Base-by-base conservation (phyloP, 2,113 vertebrate species). In the Neoarius graeffei region DNA sequence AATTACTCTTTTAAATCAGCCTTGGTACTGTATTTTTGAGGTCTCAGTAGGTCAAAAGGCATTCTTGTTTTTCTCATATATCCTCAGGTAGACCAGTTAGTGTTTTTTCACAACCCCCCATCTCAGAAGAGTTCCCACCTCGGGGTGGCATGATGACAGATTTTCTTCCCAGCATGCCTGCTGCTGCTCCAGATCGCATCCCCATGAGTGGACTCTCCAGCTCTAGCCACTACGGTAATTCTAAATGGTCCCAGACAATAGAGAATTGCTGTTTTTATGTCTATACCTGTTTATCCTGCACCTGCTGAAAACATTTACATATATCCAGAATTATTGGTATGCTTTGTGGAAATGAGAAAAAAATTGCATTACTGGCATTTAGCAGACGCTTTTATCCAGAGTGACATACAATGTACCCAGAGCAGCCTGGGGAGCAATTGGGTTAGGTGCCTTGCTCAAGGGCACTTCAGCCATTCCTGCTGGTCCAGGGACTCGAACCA, bases 51-150 rank as follows among this genome's bases (percentile, higher is more conserved):
- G 48, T n/a, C n/a, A 42, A 5, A 50, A 25, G 50, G 25, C 42
- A 25, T 13, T 23, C 14, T 52, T 77, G 42, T 8, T 42, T 20
- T 1, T 17, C 15, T 52, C 4, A 0, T 52, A n/a, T 54, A n/a
- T 77, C 13, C 50, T 84, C 42, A 90, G 89, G 74, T 74, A 69
- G 73, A 10, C 20, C 59, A 13, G 81, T 48, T 66, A 83, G 90
- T 67, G 80, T 85, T 59, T 93, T 92, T 79, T 84, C 90, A 23
- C 92, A 93, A 9, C 67, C 59, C 0, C 73, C 85, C 69, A 93
- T 92, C 91, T 64, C 83, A 59, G 94, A 89, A 0, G 92, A 95
- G 0, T 95, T 92, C 86, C 89, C 91, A 54, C 88, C 88, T 17
- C 89, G 87, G 7, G 90, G 83, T 7, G 90, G 90, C 35, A 86